Base-by-base conservation (phyloP, 2,888 invertebrate species). In the Dryadula phaetusa region DNA sequence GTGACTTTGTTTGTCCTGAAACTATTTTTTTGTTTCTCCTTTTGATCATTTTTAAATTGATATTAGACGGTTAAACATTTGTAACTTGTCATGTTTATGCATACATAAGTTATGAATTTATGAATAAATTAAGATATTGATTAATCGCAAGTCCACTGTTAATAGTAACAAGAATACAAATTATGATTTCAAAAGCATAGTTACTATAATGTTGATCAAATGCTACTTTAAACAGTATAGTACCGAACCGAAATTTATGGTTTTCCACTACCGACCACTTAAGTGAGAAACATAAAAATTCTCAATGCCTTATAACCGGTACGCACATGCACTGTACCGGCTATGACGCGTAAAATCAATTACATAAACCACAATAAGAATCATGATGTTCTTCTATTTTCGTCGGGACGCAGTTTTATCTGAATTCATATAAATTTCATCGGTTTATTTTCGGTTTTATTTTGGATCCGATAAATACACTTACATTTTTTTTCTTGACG, bases 241-340 rank as follows among this genome's bases (percentile, higher is more conserved):
- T 16, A 34, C 16, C 16, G n/a, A n/a, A 32, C 5, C 46, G 7
- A 34, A 34, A 47, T 58, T 67, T 25, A 42, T 63, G 63, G 63
- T 64, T 60, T 63, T 58, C 46, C 7, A 60, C 44, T 60, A 20
- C 58, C 52, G 6, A 44, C 20, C 37, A 20, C 22, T 62, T 62
- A 62, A 40, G 62, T 64, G 52, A 62, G 49, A 52, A 28, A 58
- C 49, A 47, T 52, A 47, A 62, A 56, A 56, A 56, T 47, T 47
- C 16, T 20, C 18, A 58, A 61, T 52, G 64, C 32, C 37, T 44
- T 63, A 53, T 18, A 64, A 67, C 58, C 53, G 44, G 67, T 64
- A 37, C 25, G 8, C 8, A 20, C 0, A 47, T n/a, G 62, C 8
- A 67, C 70, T 70, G 72, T 66, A 28, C 63, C 42, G 3, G 12